Conservation (phyloP, 2,888 invertebrate species). For the Plutella xylostella region DNA sequence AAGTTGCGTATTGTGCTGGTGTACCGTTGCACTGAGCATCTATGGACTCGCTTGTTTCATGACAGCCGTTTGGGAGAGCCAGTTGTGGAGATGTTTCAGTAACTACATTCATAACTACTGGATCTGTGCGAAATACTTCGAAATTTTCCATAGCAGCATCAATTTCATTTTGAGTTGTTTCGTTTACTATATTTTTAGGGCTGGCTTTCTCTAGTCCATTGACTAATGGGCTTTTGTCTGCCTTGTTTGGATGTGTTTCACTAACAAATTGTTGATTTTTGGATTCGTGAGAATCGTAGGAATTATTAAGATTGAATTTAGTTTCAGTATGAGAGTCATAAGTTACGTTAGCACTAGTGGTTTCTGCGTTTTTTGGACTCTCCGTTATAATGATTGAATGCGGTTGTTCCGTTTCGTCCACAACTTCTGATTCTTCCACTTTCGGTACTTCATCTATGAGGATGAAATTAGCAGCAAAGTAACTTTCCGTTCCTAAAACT, state of each 20-base stretch:
- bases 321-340: constrained; percentile 31
- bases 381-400: constrained; percentile 60
- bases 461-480: neutral
- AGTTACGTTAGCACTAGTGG: constrained; percentile 32
- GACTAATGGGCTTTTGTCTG: constrained; percentile 6
- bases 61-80: neutral
- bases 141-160: neutral
- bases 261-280: constrained; percentile 8
- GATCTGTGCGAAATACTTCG: no score
- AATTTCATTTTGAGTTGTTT: neutral
- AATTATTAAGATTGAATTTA: constrained; percentile 26
- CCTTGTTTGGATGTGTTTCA: neutral
- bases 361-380: constrained; percentile 33
- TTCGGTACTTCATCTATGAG: neutral
- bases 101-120: no score
- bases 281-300: constrained; percentile 32
- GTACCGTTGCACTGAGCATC: constrained; percentile 41
- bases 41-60: neutral
- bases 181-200: neutral
- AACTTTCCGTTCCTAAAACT: neutral
- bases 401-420: constrained; percentile 49
- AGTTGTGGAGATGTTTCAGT: no score
- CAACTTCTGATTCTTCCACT: neutral
- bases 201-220: constrained; percentile 15
- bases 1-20: constrained; percentile 49